Evolutionary conservation across 2,113 vertebrate species (phyloP), one percentile per base, ranked within the genome.

Genomic region (Morone chrysops): DNA sequence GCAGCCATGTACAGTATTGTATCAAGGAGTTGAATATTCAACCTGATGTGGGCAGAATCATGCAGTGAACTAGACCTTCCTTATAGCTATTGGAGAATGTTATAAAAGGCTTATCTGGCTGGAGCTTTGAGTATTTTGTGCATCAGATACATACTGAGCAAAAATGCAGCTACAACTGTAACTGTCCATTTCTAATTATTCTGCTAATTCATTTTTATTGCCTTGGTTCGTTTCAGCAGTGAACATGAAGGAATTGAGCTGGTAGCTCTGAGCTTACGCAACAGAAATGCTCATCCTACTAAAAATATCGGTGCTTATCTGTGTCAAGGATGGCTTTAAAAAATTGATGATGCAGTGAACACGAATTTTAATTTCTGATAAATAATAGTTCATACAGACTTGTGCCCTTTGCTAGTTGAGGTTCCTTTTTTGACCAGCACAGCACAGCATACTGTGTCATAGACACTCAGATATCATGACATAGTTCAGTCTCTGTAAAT

Each of bases 221-320:
- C 4, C 20, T 48, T 10, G n/a, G 10, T 36, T 70, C 31, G 48
- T 70, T 70, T 68, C 10, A 70, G 61, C 66, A 36, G 56, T 66
- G 48, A 74, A 70, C 59, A 70, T 0, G 10, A 50, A 59, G 31
- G 63, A 69, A 67, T 66, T 40, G 22, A 47, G 11, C 43, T 70
- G 36, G 62, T 12, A 53, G 61, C 31, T 69, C 70, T 10, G 31
- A 59, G 70, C 70, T 81, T 85, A 83, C 38, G 61, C 68, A 88
- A 79, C 70, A 71, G 67, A 77, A 61, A 83, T 54, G 45, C 73
- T 76, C 80, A 36, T 54, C 59, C 74, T 57, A 14, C 80, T 89
- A 60, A 82, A 82, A 85, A 81, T 91, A 78, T 72, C 75, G 45
- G 45, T 17, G 67, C 68, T 61, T 76, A 83, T 83, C 80, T 87